Base-by-base conservation (phyloP, 2,888 invertebrate species). In the Automeris io region DNA sequence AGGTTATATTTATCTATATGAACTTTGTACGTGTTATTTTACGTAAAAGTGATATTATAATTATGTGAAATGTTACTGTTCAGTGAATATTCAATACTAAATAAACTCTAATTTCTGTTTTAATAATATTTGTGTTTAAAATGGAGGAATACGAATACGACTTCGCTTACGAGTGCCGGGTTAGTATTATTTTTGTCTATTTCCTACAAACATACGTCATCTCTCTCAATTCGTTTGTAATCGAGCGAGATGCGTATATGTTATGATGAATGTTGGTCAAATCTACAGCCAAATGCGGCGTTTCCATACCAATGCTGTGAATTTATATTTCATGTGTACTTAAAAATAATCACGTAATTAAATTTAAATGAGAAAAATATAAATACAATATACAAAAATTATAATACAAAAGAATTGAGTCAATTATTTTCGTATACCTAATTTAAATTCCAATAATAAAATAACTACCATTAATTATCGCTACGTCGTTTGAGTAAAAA, bases 141-240 rank as follows among this genome's bases (percentile, higher is more conserved):
- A 76, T 87, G 87, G 85, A 83, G 53, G 86, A 87, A 47, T 88
- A 89, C 70, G 89, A 90, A 61, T 90, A 90, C 77, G 88, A 90
- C 76, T 91, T 91, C 81, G 88, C 89, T 47, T 91, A 88, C 74
- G 91, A 91, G 77, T 90, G 90, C 80, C 87, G 89, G 90, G 90
- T 91, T 80, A 71, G 88, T 85, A 74, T 69, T 50, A 51, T 51
- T 43, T 43, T 22, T 37, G 23, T 32, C 32, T 23, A 31, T 32
- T 18, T 32, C 18, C 23, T 18, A 23, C 26, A 23, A 37, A 37
- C 18, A 32, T 12, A 23, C 16, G 23, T 9, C 8, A 5, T 32
- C 32, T 32, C 18, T 22, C 12, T 16, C 1, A 5, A n/a, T 6
- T 3, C 2, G 8, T 5, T 18, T 18, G 22, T 32, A 11, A 32